Evolutionary conservation across 2,113 vertebrate genomes (phyloP).

Genomic region (Circaetus gallicus): DNA sequence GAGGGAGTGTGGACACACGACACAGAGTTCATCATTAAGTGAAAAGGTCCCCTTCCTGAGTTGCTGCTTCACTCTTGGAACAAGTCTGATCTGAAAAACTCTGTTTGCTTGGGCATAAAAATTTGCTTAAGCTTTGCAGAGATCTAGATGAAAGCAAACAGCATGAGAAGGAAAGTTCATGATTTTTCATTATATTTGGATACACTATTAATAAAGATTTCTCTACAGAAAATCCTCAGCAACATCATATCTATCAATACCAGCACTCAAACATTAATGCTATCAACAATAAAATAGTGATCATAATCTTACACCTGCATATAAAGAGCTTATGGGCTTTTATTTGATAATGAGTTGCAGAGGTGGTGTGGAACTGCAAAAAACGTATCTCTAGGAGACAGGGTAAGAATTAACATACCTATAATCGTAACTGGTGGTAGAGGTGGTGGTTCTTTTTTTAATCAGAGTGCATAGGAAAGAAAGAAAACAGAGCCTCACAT

Average conservation of each 20-base stretch:
- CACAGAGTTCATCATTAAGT: not conserved
- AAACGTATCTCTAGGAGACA: not conserved
- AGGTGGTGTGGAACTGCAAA: not conserved
- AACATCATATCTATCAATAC: not conserved
- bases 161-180: not conserved
- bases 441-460: not conserved
- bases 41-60: not conserved
- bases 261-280: conserved; percentile 13
- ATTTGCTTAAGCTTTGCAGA: not conserved
- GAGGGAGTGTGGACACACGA: fast-evolving
- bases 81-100: not conserved
- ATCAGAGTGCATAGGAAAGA: not conserved
- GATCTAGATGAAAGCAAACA: conserved; percentile 39
- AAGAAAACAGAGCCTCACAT: not conserved
- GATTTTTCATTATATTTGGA: conserved; percentile 36
- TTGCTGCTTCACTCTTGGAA: not conserved
- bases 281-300: conserved; percentile 22
- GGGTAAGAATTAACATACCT: not conserved
- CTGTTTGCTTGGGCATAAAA: not conserved
- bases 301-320: conserved; percentile 10
- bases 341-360: conserved; percentile 13
- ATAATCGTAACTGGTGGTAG: not conserved
- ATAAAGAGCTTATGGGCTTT: conserved; percentile 38
- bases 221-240: conserved; percentile 18
- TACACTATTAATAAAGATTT: conserved; percentile 46